Evolutionary conservation across 1,140 invertebrate genomes (phyloP).

Genomic region (Holcopasites calliopsidis): DNA sequence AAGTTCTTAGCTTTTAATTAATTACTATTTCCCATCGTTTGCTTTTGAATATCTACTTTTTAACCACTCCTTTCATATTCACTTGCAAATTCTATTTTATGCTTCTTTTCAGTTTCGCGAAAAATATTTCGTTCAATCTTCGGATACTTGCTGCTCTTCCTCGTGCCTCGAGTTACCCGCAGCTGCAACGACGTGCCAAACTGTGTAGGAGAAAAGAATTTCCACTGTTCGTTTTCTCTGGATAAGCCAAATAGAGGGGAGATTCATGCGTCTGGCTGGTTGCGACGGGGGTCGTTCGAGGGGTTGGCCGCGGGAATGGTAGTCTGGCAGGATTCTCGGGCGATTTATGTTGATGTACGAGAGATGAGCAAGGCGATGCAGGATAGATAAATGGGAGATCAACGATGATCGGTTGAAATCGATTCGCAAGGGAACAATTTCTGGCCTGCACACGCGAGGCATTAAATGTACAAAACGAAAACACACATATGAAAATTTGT

Average conservation of each 20-base stretch:
- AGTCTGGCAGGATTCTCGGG: conserved; percentile 14
- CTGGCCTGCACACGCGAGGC: too few species aligned
- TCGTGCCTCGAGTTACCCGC: conserved; percentile 19
- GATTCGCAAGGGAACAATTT: background rate
- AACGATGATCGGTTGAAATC: background rate
- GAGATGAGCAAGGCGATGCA: background rate
- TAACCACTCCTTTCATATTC: background rate
- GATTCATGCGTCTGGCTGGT: conserved; percentile 34
- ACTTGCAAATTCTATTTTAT: background rate
- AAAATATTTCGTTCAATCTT: conserved; percentile 22
- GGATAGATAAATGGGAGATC: conserved; percentile 1
- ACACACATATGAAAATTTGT: too few species aligned
- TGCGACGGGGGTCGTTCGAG: conserved; percentile 3
- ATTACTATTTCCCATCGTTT: too few species aligned
- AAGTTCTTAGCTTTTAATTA: too few species aligned
- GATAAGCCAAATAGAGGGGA: conserved; percentile 5
- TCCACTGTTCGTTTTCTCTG: background rate
- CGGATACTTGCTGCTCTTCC: background rate
- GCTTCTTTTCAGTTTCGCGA: background rate
- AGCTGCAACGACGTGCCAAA: background rate
- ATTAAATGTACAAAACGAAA: too few species aligned
- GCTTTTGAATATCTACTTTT: too few species aligned
- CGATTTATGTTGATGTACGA: conserved; percentile 40
- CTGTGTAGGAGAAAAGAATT: background rate
- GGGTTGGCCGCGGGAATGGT: conserved; percentile 22